Conservation (phyloP, 1,140 invertebrate genomes). For the Ooceraea biroi region DNA sequence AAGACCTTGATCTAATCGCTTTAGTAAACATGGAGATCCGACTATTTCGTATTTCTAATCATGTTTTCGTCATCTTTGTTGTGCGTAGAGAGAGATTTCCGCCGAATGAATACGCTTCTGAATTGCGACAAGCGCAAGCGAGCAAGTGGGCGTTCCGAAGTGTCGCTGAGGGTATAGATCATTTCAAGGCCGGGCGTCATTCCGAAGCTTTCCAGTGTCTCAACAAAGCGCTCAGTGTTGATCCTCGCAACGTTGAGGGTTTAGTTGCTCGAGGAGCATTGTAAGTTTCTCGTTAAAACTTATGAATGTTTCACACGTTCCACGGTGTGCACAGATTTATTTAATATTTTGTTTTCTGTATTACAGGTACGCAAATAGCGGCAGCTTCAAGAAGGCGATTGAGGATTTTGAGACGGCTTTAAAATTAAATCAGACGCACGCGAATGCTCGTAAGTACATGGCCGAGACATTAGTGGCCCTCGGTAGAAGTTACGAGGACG, state of each 20-base stretch:
- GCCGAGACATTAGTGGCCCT: conserved; percentile 95
- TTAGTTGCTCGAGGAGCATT: conserved; percentile 96
- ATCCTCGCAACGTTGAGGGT: conserved; percentile 97
- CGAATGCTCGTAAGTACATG: conserved; percentile 98
- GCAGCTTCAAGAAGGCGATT: conserved; percentile 96
- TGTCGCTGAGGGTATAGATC: conserved; percentile 96
- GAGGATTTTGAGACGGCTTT: conserved; percentile 97
- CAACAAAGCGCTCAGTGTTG: conserved; percentile 97
- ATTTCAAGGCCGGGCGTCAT: conserved; percentile 96
- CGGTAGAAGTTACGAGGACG: conserved; percentile 93
- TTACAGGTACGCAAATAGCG: conserved; percentile 95
- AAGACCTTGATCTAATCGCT: conserved; percentile 72
- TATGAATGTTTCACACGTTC: not conserved
- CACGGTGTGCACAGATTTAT: not conserved
- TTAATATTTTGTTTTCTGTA: conserved; percentile 50
- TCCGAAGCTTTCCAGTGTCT: conserved; percentile 97
- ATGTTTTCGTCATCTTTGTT: conserved; percentile 47
- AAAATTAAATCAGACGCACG: conserved; percentile 94
- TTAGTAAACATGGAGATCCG: not conserved
- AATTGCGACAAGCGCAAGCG: conserved; percentile 95
- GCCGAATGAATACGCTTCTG: conserved; percentile 92
- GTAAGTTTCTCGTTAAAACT: conserved; percentile 84
- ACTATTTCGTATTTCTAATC: not conserved
- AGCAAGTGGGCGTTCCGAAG: conserved; percentile 97
- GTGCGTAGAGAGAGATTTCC: conserved; percentile 90